Evolutionary conservation across 2,797 vertebrate species (phyloP).

Genomic region (Sebastes goodei): DNA sequence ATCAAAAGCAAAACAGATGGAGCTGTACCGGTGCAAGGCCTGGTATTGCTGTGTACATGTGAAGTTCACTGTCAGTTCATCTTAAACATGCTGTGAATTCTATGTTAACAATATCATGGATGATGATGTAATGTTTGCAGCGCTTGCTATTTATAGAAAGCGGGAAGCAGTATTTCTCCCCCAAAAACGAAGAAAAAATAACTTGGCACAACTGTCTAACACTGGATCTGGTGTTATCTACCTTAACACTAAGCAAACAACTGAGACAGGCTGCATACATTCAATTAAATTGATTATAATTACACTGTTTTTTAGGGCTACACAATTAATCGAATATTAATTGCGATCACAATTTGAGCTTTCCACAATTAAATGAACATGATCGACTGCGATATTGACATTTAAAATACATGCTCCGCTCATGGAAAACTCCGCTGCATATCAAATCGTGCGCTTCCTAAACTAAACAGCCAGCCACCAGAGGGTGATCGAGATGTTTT

Average conservation of each 20-base stretch:
- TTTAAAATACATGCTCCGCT: neutral
- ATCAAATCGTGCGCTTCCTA: too few relatives aligned
- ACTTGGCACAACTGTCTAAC: neutral
- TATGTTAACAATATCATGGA: slow-evolving; percentile 6
- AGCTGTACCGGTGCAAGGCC: neutral
- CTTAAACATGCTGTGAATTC: slow-evolving; percentile 8
- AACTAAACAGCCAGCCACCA: too few relatives aligned
- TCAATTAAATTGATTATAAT: neutral
- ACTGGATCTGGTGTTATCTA: neutral
- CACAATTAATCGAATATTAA: too few relatives aligned
- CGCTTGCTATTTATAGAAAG: slow-evolving; percentile 43
- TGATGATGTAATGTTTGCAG: slow-evolving; percentile 2
- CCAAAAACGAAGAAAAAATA: neutral
- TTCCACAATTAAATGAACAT: too few relatives aligned
- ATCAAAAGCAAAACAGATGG: slow-evolving; percentile 25
- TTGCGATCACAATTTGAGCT: too few relatives aligned
- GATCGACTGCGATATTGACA: too few relatives aligned
- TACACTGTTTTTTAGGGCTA: neutral
- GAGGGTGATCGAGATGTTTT: too few relatives aligned
- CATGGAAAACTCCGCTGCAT: neutral
- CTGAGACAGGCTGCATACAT: neutral
- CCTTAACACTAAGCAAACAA: neutral
- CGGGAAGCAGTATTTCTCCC: neutral
- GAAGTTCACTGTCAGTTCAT: slow-evolving; percentile 21
- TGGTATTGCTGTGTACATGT: neutral